These are phyloP conservation scores for Erythrolamprus reginae DNA, from an alignment of 2,113 vertebrate species.

Conservation along the genomic window DNA sequence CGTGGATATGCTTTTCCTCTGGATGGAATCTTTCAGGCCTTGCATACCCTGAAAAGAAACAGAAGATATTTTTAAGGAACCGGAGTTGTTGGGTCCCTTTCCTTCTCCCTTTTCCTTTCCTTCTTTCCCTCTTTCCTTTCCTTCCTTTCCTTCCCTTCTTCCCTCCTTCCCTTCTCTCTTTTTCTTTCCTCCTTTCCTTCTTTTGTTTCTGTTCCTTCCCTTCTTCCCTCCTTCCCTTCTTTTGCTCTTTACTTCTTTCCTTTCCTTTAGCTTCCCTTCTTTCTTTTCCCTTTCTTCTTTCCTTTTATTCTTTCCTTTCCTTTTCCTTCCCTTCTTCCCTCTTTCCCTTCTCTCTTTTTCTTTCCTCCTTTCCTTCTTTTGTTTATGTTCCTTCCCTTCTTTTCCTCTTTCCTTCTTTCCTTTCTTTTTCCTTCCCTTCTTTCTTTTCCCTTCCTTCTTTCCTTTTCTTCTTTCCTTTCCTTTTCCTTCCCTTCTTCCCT, in stretches of 20 bases:
- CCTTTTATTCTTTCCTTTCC: too few relatives aligned
- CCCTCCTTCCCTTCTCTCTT: not conserved
- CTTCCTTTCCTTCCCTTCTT: too few relatives aligned
- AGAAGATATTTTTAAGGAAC: not conserved
- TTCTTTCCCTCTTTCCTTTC: not conserved
- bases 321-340: not conserved
- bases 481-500: not conserved
- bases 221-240: not conserved
- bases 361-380: not conserved
- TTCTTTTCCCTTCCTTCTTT: too few relatives aligned
- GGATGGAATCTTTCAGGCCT: not conserved
- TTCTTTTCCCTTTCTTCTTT: too few relatives aligned
- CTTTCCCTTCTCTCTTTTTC: too few relatives aligned
- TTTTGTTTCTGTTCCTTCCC: rapidly evolving
- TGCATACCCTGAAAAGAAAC: not conserved
- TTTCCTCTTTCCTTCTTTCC: not conserved
- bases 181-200: not conserved
- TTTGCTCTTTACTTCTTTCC: too few relatives aligned
- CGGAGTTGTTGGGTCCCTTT: not conserved
- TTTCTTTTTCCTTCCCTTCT: not conserved
- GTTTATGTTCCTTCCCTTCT: too few relatives aligned
- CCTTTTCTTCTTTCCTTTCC: not conserved
- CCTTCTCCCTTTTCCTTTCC: too few relatives aligned
- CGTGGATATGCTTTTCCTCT: not conserved
- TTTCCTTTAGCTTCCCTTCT: too few relatives aligned